A percentile compares a stretch with the other conserved stretches of the same genome.
These are phyloP conservation scores for Xestia c-nigrum DNA, from an alignment of 2,888 invertebrate species.

Conservation along the genomic window DNA sequence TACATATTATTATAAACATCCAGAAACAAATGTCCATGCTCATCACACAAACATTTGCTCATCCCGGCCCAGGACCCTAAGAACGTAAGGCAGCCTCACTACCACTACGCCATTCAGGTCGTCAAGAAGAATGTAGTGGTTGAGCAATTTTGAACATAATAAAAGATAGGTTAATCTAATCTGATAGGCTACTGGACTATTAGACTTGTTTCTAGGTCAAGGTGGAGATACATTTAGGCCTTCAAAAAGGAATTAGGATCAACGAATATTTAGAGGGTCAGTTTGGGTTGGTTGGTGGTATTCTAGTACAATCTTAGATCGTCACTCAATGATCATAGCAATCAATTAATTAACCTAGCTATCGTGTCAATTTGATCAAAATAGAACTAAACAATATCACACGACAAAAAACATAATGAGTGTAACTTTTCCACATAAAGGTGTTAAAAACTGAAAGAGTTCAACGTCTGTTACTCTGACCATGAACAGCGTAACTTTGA, in stretches of 20 bases:
- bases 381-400: slow-evolving; percentile 10
- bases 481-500: not conserved
- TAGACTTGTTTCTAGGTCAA: slow-evolving; percentile 20
- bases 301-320: not conserved
- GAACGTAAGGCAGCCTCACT: no score
- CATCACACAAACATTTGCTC: no score
- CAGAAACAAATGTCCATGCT: no score
- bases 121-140: not conserved
- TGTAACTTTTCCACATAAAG: slow-evolving; percentile 1
- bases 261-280: not conserved
- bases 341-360: not conserved
- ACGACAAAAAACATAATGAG: slow-evolving; percentile 6
- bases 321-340: not conserved
- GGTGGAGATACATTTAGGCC: not conserved
- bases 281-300: not conserved
- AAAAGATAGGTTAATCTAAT: slow-evolving; percentile 9
- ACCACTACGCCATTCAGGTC: not conserved
- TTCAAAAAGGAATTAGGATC: slow-evolving; percentile 6
- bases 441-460: slow-evolving; percentile 14
- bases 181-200: not conserved
- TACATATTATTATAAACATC: no score
- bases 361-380: not conserved
- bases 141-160: not conserved
- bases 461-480: slow-evolving; percentile 15
- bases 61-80: no score